Percentiles rank a stretch among this genome's conserved stretches.
Conservation (phyloP, 2,888 invertebrate species). For the Protodeltote pygarga region DNA sequence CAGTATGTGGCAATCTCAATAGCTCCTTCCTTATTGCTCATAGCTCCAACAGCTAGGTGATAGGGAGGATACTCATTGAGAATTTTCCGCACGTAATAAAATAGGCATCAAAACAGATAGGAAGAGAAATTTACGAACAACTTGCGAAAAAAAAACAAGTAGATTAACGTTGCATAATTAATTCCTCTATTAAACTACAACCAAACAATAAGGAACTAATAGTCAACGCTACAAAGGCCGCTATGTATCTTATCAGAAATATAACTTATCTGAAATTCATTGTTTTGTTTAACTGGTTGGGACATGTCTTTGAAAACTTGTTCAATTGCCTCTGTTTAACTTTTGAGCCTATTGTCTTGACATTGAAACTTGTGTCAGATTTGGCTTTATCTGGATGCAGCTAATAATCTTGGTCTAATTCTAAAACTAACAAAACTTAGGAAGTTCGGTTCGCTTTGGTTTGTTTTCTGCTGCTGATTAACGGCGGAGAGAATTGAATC, state of each 20-base stretch:
- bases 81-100: too few relatives aligned
- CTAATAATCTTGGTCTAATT: conserved; percentile 20
- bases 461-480: conserved; percentile 16
- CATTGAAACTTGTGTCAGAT: conserved; percentile 39
- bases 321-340: conserved; percentile 29
- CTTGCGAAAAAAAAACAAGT: too few relatives aligned
- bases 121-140: too few relatives aligned
- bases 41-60: too few relatives aligned
- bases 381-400: conserved; percentile 17
- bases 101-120: too few relatives aligned
- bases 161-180: background rate
- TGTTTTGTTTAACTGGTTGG: conserved; percentile 33
- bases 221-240: conserved; percentile 7
- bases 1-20: too few relatives aligned
- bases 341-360: conserved; percentile 36
- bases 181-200: background rate
- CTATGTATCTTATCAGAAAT: conserved; percentile 26
- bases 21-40: too few relatives aligned
- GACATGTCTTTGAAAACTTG: conserved; percentile 42
- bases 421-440: conserved; percentile 26
- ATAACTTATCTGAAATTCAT: too few relatives aligned
- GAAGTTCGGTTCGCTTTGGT: conserved; percentile 8
- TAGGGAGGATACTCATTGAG: too few relatives aligned
- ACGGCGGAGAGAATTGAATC: conserved; percentile 21
- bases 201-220: background rate